Evolutionary conservation across 2,888 invertebrate genomes (phyloP).

Genomic region (Brachycybe producta): DNA sequence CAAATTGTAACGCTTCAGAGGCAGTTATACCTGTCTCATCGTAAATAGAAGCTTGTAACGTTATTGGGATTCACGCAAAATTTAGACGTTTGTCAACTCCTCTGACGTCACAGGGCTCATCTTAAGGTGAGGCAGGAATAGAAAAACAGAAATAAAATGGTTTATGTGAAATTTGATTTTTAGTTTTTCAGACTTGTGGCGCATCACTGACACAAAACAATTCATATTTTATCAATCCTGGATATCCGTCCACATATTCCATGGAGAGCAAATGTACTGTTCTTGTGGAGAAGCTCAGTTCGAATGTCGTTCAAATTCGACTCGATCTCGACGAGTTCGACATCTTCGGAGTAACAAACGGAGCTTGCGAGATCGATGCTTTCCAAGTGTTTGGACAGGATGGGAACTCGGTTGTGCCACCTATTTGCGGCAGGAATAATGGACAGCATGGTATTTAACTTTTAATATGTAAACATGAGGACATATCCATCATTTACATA

Average conservation of each 20-base stretch:
- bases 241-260: slow-evolving; percentile 63
- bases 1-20: no score
- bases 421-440: slow-evolving; percentile 20
- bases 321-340: slow-evolving; percentile 64
- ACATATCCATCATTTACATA: background rate
- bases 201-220: slow-evolving; percentile 63
- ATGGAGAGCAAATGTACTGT: slow-evolving; percentile 73
- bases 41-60: no score
- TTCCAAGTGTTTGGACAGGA: slow-evolving; percentile 19
- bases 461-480: background rate
- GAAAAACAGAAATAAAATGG: no score
- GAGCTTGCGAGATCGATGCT: slow-evolving; percentile 16
- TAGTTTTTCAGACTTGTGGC: slow-evolving; percentile 47
- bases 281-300: slow-evolving; percentile 59
- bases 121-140: no score
- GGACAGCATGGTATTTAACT: slow-evolving; percentile 20
- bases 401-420: slow-evolving; percentile 13
- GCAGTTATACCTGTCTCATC: no score
- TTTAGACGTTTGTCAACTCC: no score
- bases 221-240: slow-evolving; percentile 72
- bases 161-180: no score
- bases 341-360: slow-evolving; percentile 20
- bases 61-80: no score
- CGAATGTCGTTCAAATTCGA: slow-evolving; percentile 69
- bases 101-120: no score